Conservation (phyloP, 2,888 invertebrate genomes). For the Copidosoma aretas region DNA sequence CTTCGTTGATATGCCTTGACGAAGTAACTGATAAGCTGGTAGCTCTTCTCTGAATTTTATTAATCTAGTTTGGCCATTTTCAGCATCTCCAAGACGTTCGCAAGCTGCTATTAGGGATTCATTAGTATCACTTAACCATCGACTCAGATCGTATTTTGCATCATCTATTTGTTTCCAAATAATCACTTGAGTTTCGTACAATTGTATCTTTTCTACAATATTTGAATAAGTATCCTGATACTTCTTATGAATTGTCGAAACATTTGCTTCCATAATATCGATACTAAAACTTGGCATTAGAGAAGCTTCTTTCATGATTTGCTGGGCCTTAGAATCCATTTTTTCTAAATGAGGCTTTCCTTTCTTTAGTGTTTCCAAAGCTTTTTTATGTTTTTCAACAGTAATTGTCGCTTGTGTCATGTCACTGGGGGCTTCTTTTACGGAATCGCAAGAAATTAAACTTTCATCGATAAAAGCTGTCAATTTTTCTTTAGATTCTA, state of each 20-base stretch:
- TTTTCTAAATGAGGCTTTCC: constrained; percentile 79
- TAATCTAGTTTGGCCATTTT: constrained; percentile 79
- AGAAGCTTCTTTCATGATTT: constrained; percentile 74
- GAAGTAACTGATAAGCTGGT: constrained; percentile 77
- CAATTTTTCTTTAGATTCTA: constrained; percentile 75
- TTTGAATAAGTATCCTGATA: constrained; percentile 78
- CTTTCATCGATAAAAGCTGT: constrained; percentile 75
- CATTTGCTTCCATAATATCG: constrained; percentile 65
- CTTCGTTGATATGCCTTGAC: constrained; percentile 80
- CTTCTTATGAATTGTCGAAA: constrained; percentile 69
- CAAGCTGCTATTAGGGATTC: constrained; percentile 78
- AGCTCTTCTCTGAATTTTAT: constrained; percentile 86
- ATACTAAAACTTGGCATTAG: constrained; percentile 72
- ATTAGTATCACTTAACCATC: constrained; percentile 85
- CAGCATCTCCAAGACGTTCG: constrained; percentile 80
- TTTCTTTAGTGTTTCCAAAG: constrained; percentile 77
- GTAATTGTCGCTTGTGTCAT: constrained; percentile 74
- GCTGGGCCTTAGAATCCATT: constrained; percentile 78
- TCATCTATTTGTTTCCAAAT: constrained; percentile 93
- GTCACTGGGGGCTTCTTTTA: constrained; percentile 75
- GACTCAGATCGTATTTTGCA: constrained; percentile 79
- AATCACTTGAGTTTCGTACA: constrained; percentile 86
- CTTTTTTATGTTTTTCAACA: constrained; percentile 78
- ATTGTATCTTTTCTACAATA: constrained; percentile 77
- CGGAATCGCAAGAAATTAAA: constrained; percentile 70